Percentiles rank a stretch among this genome's conserved stretches.
These are phyloP conservation scores for Metridium senile DNA, from an alignment of 92 coral and sea anemone species.

Conservation along the genomic window DNA sequence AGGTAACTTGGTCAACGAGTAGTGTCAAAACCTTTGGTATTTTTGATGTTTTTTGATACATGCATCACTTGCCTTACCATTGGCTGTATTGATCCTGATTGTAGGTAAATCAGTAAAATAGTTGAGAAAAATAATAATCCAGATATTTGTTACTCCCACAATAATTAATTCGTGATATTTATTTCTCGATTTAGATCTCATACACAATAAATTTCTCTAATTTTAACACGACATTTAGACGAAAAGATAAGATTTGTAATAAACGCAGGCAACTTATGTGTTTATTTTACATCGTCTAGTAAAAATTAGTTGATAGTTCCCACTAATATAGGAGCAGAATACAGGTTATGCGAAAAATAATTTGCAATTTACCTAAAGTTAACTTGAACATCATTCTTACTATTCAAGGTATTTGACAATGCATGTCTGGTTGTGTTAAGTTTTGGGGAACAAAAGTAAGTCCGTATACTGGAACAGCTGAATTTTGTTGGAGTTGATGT, in stretches of 20 bases:
- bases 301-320: constrained; percentile 8
- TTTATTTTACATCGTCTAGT: constrained; percentile 17
- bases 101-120: too few species aligned
- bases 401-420: not conserved
- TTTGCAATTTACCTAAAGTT: not conserved
- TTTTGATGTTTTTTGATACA: too few species aligned
- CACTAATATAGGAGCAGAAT: constrained; percentile 1
- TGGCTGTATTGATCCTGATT: too few species aligned
- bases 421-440: too few species aligned
- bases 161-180: too few species aligned
- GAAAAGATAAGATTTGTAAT: not conserved
- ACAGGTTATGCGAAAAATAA: not conserved
- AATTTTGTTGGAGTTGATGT: not conserved
- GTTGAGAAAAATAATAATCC: too few species aligned
- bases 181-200: not conserved
- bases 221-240: not conserved
- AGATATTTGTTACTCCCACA: too few species aligned
- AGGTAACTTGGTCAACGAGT: too few species aligned
- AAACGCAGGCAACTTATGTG: not conserved
- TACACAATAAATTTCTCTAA: not conserved
- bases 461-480: not conserved
- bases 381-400: not conserved
- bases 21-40: too few species aligned
- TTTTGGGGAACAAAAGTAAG: not conserved
- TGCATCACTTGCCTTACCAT: too few species aligned